Percentiles rank a stretch among this genome's conserved stretches.
Evolutionary conservation across 2,888 invertebrate species (phyloP).

Genomic region (Nebria salina): DNA sequence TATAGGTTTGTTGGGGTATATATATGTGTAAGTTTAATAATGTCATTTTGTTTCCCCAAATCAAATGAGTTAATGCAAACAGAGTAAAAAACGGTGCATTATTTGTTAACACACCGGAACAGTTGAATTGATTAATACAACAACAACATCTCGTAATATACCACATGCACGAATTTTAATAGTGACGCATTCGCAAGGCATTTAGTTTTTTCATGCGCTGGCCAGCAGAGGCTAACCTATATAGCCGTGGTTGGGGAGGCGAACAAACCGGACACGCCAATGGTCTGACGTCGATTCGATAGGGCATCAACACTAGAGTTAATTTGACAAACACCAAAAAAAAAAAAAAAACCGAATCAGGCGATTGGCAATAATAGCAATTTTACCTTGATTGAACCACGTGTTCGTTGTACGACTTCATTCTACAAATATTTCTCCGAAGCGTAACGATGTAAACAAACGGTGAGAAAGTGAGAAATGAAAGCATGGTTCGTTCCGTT

Average conservation of each 20-base stretch:
- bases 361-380: neutral
- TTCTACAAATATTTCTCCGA: slow-evolving; percentile 1
- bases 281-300: slow-evolving; percentile 23
- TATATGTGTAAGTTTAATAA: slow-evolving; percentile 29
- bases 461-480: neutral
- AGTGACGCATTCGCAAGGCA: slow-evolving; percentile 23
- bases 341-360: neutral
- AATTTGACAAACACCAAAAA: neutral
- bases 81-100: slow-evolving; percentile 12
- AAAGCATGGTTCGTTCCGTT: slow-evolving; percentile 1
- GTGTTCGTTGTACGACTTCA: slow-evolving; percentile 1
- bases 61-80: slow-evolving; percentile 36
- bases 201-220: slow-evolving; percentile 14
- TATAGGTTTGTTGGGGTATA: slow-evolving; percentile 15
- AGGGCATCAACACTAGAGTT: neutral
- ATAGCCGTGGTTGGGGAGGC: slow-evolving; percentile 12
- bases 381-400: neutral
- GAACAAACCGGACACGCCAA: slow-evolving; percentile 34
- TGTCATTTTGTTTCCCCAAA: slow-evolving; percentile 29
- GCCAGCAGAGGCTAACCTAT: slow-evolving; percentile 32
- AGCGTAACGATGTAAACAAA: slow-evolving; percentile 1
- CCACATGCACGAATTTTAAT: slow-evolving; percentile 20
- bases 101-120: neutral
- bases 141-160: neutral
- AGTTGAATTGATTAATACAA: no score